A percentile compares a stretch with the other conserved stretches of the same genome.
These are phyloP conservation scores for Gasterosteus aculeatus DNA, from an alignment of 2,113 vertebrate genomes.

Conservation along the genomic window DNA sequence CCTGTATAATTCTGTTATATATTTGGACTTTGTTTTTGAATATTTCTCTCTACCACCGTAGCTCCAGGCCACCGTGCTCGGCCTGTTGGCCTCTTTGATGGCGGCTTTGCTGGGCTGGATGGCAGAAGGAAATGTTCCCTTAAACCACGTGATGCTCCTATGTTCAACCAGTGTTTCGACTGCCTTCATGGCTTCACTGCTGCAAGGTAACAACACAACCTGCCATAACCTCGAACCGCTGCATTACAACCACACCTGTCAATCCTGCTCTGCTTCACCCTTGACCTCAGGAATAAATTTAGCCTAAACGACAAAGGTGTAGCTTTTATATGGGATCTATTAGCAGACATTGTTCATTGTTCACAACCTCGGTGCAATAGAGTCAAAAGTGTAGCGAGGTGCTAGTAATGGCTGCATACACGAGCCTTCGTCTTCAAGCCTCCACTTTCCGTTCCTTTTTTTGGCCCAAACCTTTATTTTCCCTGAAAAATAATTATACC, in stretches of 20 bases:
- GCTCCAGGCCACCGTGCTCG: constrained; percentile 94
- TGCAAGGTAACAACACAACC: constrained; percentile 83
- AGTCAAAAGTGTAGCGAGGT: background rate
- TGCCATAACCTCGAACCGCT: background rate
- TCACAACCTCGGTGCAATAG: background rate
- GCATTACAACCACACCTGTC: background rate
- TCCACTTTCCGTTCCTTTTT: background rate
- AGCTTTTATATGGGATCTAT: background rate
- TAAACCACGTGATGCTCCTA: constrained; percentile 83
- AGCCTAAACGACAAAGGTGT: background rate
- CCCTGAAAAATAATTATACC: background rate
- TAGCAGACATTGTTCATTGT: background rate
- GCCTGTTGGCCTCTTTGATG: constrained; percentile 89
- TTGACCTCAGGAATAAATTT: background rate
- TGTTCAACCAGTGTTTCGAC: constrained; percentile 90
- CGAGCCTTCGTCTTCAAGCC: no score
- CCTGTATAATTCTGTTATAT: background rate
- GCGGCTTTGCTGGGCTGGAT: constrained; percentile 85
- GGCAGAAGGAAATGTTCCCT: constrained; percentile 80
- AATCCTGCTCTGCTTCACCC: background rate
- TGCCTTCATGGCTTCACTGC: constrained; percentile 87
- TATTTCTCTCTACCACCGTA: constrained; percentile 47
- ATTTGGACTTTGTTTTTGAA: background rate
- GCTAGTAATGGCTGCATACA: background rate
- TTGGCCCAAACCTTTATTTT: background rate